Evolutionary conservation across 2,888 invertebrate species (phyloP).

Genomic region (Drosophila ezoana): DNA sequence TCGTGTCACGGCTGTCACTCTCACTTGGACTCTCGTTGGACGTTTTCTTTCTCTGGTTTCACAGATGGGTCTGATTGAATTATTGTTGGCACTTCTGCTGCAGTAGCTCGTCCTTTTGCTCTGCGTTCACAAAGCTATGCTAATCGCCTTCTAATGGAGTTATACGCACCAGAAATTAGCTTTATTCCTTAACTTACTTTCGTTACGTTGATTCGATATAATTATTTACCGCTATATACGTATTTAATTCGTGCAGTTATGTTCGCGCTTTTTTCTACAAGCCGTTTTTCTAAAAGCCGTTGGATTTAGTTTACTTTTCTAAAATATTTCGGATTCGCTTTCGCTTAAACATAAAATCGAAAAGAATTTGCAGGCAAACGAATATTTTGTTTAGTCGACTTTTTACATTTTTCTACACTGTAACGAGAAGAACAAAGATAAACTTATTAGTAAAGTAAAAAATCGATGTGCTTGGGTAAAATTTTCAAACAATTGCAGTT

Average conservation of each 20-base stretch:
- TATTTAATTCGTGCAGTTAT: slow-evolving; percentile 29
- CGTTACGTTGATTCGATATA: slow-evolving; percentile 38
- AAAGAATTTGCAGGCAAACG: slow-evolving; percentile 77
- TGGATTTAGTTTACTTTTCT: slow-evolving; percentile 34
- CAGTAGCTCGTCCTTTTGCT: slow-evolving; percentile 11
- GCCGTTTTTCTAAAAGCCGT: slow-evolving; percentile 44
- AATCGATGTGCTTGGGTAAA: too few relatives aligned
- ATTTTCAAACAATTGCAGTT: not conserved
- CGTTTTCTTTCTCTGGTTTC: slow-evolving; percentile 7
- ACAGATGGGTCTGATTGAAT: slow-evolving; percentile 49
- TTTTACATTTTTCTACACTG: slow-evolving; percentile 83
- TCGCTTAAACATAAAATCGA: slow-evolving; percentile 74
- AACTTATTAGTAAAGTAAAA: slow-evolving; percentile 8
- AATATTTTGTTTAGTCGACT: slow-evolving; percentile 79
- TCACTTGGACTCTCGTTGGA: slow-evolving; percentile 20
- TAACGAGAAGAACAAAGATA: slow-evolving; percentile 53
- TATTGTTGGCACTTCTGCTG: slow-evolving; percentile 52
- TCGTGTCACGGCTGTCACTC: slow-evolving; percentile 22
- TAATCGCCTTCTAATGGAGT: slow-evolving; percentile 76
- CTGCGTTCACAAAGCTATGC: slow-evolving; percentile 34
- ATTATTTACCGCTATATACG: slow-evolving; percentile 22
- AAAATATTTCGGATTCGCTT: slow-evolving; percentile 48
- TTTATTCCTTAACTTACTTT: slow-evolving; percentile 51
- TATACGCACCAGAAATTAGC: slow-evolving; percentile 76
- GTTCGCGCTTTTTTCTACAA: slow-evolving; percentile 40